Evolutionary conservation across 1,140 invertebrate species (phyloP).

Genomic region (Drosophila aff.): DNA sequence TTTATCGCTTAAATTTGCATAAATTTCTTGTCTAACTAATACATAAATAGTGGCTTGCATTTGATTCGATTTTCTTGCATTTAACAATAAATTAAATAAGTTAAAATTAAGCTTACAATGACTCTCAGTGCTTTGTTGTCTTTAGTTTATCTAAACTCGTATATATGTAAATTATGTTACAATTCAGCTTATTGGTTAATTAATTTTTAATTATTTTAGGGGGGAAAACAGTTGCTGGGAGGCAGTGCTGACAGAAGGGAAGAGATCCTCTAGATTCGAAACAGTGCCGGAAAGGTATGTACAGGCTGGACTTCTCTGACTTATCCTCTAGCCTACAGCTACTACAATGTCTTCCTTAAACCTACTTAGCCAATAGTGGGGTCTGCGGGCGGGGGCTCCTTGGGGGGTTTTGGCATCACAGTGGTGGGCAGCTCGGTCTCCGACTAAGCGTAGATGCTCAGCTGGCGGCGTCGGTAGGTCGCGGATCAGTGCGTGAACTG

Average conservation of each 20-base stretch:
- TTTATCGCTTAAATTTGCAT: slow-evolving; percentile 66
- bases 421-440: slow-evolving; percentile 33
- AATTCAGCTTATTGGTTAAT: slow-evolving; percentile 27
- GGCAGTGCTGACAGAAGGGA: slow-evolving; percentile 38
- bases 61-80: slow-evolving; percentile 52
- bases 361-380: slow-evolving; percentile 13
- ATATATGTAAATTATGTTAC: slow-evolving; percentile 36
- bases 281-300: slow-evolving; percentile 28
- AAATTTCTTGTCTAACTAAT: slow-evolving; percentile 78
- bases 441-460: slow-evolving; percentile 73
- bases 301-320: slow-evolving; percentile 32
- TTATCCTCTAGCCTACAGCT: slow-evolving; percentile 34
- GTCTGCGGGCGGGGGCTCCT: slow-evolving; percentile 4
- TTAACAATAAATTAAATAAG: slow-evolving; percentile 72
- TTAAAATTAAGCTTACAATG: slow-evolving; percentile 75
- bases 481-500: slow-evolving; percentile 76
- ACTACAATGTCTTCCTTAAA: slow-evolving; percentile 43
- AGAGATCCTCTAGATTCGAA: slow-evolving; percentile 41
- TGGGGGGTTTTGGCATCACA: slow-evolving; percentile 70
- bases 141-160: slow-evolving; percentile 54
- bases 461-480: slow-evolving; percentile 73
- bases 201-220: slow-evolving; percentile 13
- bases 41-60: slow-evolving; percentile 66
- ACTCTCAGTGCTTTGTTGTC: slow-evolving; percentile 74
- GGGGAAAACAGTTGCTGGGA: slow-evolving; percentile 5